Percentiles rank a stretch among this genome's conserved stretches.
These are phyloP conservation scores for Stramonita haemastoma DNA, from an alignment of 2,888 invertebrate genomes.

Conservation along the genomic window DNA sequence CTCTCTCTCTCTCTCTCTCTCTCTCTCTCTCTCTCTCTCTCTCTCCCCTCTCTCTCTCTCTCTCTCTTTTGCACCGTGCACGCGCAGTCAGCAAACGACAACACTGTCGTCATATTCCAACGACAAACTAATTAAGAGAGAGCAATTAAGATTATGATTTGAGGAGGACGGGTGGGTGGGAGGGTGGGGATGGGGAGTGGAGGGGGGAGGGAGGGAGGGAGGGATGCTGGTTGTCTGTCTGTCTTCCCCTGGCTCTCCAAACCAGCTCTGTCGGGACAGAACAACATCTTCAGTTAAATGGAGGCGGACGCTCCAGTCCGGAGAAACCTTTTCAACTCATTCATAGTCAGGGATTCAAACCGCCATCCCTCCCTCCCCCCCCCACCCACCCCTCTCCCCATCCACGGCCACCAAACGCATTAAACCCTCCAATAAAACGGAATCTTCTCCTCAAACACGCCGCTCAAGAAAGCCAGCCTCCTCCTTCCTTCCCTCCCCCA, in stretches of 20 bases:
- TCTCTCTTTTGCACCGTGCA: not conserved
- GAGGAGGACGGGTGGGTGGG: not conserved
- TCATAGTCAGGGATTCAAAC: constrained; percentile 1
- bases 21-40: too few relatives aligned
- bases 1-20: too few relatives aligned
- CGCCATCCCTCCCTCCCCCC: not conserved
- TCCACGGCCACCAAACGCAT: not conserved
- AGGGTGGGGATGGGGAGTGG: too few relatives aligned
- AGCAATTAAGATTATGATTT: constrained; percentile 26
- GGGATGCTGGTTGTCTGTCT: too few relatives aligned
- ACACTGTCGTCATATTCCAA: constrained; percentile 10
- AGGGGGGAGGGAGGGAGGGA: too few relatives aligned
- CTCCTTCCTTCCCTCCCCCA: too few relatives aligned
- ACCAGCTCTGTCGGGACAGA: not conserved
- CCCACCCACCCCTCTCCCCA: too few relatives aligned
- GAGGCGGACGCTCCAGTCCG: not conserved
- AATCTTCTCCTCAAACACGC: constrained; percentile 23
- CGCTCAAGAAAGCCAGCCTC: not conserved
- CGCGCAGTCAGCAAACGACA: not conserved
- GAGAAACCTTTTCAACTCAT: constrained; percentile 19
- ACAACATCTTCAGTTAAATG: not conserved
- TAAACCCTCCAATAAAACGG: constrained; percentile 15
- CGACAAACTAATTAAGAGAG: constrained; percentile 20
- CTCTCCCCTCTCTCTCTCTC: not conserved
- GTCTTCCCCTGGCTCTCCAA: not conserved